These are phyloP conservation scores for Astur gentilis DNA, from an alignment of 2,113 vertebrate genomes.

Conservation along the genomic window DNA sequence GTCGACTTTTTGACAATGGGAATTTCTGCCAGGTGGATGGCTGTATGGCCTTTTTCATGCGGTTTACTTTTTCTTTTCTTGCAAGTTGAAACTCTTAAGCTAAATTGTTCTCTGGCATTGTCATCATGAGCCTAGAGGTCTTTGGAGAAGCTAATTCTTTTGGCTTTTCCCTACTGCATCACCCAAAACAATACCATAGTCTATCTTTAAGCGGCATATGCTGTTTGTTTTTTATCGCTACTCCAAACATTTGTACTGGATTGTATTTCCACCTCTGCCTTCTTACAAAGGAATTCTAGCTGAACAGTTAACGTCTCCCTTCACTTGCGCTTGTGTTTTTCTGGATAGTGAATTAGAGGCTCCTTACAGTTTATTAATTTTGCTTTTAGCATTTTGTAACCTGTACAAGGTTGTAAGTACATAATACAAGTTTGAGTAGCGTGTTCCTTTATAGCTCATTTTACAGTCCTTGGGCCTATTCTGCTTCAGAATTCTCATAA, in stretches of 20 bases:
- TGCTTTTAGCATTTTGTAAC: not conserved
- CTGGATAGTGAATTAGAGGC: not conserved
- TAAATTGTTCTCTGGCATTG: not conserved
- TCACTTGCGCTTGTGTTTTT: not conserved
- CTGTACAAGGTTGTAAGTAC: not conserved
- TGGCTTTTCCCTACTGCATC: not conserved
- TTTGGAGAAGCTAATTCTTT: not conserved
- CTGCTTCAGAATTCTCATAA: not conserved
- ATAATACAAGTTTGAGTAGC: not conserved
- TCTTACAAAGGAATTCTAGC: not conserved
- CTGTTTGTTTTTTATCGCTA: not conserved
- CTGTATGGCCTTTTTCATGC: not conserved
- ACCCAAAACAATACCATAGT: not conserved
- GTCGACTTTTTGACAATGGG: not conserved
- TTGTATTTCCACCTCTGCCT: not conserved
- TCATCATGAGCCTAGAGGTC: not conserved
- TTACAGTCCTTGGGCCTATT: not conserved
- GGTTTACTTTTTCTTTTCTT: not conserved
- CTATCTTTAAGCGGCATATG: not conserved
- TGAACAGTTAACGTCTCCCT: not conserved
- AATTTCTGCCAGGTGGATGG: not conserved
- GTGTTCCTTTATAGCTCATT: not conserved
- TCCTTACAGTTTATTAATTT: not conserved
- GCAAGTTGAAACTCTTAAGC: not conserved
- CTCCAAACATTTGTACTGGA: not conserved